Evolutionary conservation across 2,113 vertebrate genomes (phyloP).

Genomic region (Oxyura jamaicensis): DNA sequence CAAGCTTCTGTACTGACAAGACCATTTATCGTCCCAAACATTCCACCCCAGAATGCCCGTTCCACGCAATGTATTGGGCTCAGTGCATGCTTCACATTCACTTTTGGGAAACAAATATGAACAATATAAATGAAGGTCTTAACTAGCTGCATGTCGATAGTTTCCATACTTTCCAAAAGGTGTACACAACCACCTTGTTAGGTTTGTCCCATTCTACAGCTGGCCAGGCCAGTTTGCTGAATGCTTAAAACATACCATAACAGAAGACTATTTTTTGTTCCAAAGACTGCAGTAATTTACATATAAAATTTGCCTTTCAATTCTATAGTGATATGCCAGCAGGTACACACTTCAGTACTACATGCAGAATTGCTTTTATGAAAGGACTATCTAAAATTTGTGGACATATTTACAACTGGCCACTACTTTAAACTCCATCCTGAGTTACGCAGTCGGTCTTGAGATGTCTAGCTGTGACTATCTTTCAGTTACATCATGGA

Average conservation of each 20-base stretch:
- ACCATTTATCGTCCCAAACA: background rate
- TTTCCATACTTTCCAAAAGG: rapidly evolving
- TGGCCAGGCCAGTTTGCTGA: too few species aligned
- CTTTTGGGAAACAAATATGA: background rate
- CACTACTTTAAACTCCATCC: background rate
- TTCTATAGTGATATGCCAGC: background rate
- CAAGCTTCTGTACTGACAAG: background rate
- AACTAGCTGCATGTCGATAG: rapidly evolving
- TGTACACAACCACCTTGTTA: background rate
- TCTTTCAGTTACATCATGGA: background rate
- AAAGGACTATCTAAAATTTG: background rate
- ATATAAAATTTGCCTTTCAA: background rate
- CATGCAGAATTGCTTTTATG: background rate
- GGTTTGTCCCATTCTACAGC: background rate
- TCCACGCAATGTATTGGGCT: rapidly evolving
- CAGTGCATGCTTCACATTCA: background rate
- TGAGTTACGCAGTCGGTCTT: background rate
- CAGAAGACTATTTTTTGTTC: background rate
- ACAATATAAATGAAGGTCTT: rapidly evolving
- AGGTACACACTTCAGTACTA: background rate
- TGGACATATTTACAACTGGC: background rate
- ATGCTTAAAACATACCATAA: background rate
- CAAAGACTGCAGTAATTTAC: background rate
- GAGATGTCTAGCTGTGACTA: background rate
- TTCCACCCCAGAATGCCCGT: background rate